phyloP scores from a whole-genome alignment of 2,797 vertebrate genomes.

The Alcedo atthis region DNA sequence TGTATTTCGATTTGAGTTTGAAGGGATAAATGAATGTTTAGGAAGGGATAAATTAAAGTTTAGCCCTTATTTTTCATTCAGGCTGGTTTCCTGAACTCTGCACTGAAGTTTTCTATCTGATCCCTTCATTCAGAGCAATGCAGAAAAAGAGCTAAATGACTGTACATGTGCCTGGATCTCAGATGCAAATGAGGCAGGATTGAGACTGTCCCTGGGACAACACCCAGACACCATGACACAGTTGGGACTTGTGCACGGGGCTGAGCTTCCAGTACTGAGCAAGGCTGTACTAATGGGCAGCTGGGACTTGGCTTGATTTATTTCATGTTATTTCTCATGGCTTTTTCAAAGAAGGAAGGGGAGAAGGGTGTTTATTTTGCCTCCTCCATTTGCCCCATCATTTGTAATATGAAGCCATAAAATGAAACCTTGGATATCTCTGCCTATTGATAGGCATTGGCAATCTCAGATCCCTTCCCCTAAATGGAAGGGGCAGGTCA shows the following conservation, averaged over 20 bases:
- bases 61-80: background rate
- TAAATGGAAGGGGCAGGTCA: background rate
- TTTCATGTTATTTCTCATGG: background rate
- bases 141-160: background rate
- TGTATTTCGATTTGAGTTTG: background rate
- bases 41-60: background rate
- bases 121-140: background rate
- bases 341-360: background rate
- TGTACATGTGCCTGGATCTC: background rate
- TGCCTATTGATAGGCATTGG: background rate
- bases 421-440: background rate
- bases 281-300: background rate
- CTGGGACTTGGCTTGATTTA: background rate
- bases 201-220: background rate
- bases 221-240: too few relatives aligned
- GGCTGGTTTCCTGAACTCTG: background rate
- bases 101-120: background rate
- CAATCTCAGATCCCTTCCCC: background rate
- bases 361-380: conserved; percentile 3
- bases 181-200: background rate
- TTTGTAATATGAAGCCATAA: background rate
- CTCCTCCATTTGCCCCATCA: background rate
- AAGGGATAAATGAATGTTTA: background rate
- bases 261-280: background rate
- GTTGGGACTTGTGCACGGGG: rapidly evolving